Conservation (phyloP, 2,888 invertebrate species). For the Cataglyphis albicans region DNA sequence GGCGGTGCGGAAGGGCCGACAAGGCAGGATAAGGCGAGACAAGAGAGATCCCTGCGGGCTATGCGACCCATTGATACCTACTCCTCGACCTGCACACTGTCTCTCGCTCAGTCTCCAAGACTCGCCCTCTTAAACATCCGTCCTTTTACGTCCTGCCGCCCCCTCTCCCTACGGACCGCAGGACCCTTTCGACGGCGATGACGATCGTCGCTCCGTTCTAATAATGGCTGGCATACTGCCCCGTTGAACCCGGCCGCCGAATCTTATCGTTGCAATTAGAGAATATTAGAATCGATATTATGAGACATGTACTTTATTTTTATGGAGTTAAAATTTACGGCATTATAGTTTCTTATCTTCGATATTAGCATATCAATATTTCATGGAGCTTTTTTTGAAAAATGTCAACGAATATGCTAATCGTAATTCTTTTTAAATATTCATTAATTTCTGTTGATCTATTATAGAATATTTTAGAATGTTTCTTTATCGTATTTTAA, state of each 20-base stretch:
- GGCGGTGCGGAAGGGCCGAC: constrained; percentile 33
- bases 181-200: constrained; percentile 53
- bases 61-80: constrained; percentile 71
- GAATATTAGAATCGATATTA: constrained; percentile 14
- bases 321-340: neutral
- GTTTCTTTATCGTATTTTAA: neutral
- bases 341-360: neutral
- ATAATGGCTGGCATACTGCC: constrained; percentile 85
- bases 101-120: constrained; percentile 38
- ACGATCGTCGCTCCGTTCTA: constrained; percentile 78
- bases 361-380: neutral
- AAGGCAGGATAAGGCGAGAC: constrained; percentile 51
- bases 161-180: constrained; percentile 26
- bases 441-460: neutral
- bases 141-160: constrained; percentile 30
- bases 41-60: constrained; percentile 65
- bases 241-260: constrained; percentile 78
- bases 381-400: neutral
- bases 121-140: constrained; percentile 56
- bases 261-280: constrained; percentile 66
- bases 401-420: neutral
- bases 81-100: constrained; percentile 60
- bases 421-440: neutral
- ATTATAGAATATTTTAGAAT: neutral
- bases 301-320: constrained; percentile 20